Percentiles rank a stretch among this genome's conserved stretches.
These are phyloP conservation scores for Vulpes lagopus DNA, from an alignment of 2,113 vertebrate genomes.

Conservation along the genomic window DNA sequence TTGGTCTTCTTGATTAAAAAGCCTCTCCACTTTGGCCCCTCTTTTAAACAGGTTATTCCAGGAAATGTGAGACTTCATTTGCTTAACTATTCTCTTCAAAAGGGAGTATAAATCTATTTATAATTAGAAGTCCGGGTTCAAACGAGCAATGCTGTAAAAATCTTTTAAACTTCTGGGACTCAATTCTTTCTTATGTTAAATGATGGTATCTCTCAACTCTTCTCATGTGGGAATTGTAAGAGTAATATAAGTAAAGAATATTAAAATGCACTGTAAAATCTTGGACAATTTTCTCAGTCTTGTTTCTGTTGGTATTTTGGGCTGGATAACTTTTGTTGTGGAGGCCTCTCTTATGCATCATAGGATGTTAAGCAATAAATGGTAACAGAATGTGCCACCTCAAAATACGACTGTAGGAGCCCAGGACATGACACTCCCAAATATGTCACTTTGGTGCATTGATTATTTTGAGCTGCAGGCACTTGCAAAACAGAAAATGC, in stretches of 20 bases:
- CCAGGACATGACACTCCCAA: neutral
- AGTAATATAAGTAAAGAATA: neutral
- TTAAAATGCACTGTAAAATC: neutral
- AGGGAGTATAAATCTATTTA: neutral
- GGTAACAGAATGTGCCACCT: neutral
- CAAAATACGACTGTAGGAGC: no score
- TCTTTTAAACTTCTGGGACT: neutral
- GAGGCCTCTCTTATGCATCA: neutral
- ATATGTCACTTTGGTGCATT: neutral
- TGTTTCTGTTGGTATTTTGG: neutral
- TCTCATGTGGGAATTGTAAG: neutral
- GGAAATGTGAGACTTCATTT: neutral
- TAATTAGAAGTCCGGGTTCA: neutral
- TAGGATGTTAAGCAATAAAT: neutral
- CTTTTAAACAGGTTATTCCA: neutral
- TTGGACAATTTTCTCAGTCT: neutral
- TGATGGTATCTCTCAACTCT: neutral
- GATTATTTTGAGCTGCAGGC: neutral
- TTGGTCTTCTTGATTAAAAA: neutral
- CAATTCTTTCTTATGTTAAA: neutral
- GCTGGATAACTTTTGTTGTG: neutral
- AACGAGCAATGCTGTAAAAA: neutral
- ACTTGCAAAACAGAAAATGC: neutral
- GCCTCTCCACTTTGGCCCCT: neutral
- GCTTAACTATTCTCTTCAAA: neutral